Evolutionary conservation across 1,140 invertebrate species (phyloP), one percentile per base, ranked within the genome.

Genomic region (Bursaphelenchus mucronatus): DNA sequence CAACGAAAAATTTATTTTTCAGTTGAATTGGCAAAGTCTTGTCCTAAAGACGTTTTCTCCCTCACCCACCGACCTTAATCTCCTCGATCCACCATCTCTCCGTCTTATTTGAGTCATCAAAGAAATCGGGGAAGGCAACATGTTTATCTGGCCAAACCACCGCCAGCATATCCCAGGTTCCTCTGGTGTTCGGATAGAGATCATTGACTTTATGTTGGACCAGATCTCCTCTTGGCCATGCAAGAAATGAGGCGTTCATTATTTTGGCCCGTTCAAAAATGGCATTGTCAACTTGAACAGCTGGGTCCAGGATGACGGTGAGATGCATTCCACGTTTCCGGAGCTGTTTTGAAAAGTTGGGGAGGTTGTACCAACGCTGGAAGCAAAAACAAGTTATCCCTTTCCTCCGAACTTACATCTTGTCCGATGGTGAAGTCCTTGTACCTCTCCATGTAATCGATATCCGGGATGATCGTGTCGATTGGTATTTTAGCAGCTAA

Each of bases 371-470:
- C 70, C 68, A 76, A 11, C 67, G 65, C 69, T 75, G 30, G 30
- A 30, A 30, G 5, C 5, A 5, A 30, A 30, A 30, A 30, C n/a
- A n/a, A n/a, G n/a, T 30, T 30, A 1, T 30, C 5, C 30, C 30
- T 61, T 30, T 30, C 30, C 30, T 5, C 5, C 30, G 2, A 30
- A 44, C 10, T 39, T 46, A 68, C 66, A 13, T 69, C 52, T 8
- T 44, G 45, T 17, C 63, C 68, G 6, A 15, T 68, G 39, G 62
- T 65, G 10, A 66, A 93, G 82, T 90, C 90, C 76, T 89, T 90
- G 53, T 84, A 85, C 51, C 87, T 85, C n/a, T 88, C 82, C 90
- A 92, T 92, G 76, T 93, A 92, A 82, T 94, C 91, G 64, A 93
- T 86, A 49, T 69, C 68, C 8, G 62, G 39, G 17, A 43, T 70